Percentiles rank a stretch among this genome's conserved stretches.
phyloP scores from a whole-genome alignment of 2,797 vertebrate genomes.

The Bradypodion ventrale region DNA sequence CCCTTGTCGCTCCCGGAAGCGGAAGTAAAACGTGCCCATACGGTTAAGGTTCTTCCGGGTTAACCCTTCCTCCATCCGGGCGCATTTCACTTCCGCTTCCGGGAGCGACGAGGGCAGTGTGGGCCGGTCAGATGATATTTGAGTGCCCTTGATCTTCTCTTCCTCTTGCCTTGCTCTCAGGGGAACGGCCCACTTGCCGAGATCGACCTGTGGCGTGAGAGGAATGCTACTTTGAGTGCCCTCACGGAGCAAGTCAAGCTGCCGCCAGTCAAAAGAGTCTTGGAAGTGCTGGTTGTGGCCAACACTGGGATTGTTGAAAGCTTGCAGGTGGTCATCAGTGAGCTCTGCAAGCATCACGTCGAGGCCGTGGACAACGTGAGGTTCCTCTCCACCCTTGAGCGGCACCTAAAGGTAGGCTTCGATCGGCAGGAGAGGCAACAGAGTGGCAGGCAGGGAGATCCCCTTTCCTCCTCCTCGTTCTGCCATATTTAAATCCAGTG shows the following conservation, averaged over 20 bases:
- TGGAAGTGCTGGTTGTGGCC: constrained; percentile 79
- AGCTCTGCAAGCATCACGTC: constrained; percentile 79
- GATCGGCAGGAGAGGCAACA: accelerated
- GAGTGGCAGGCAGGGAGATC: accelerated
- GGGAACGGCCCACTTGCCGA: constrained; percentile 85
- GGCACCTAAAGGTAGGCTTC: constrained; percentile 84
- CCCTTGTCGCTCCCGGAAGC: too few species aligned
- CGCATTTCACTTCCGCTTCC: too few species aligned
- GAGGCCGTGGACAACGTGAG: constrained; percentile 85
- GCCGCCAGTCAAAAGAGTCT: constrained; percentile 81
- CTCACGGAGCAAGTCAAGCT: constrained; percentile 85
- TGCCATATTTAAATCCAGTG: too few species aligned
- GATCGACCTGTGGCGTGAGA: constrained; percentile 88
- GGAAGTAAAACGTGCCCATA: too few species aligned
- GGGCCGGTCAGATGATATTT: too few species aligned
- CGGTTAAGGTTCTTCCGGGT: too few species aligned
- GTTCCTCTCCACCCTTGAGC: constrained; percentile 86
- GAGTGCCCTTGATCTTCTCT: neutral
- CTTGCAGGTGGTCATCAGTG: constrained; percentile 75
- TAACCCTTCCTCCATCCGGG: too few species aligned
- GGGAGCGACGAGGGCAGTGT: too few species aligned
- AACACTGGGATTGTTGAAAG: constrained; percentile 73
- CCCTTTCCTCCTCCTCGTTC: too few species aligned
- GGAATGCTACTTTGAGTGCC: constrained; percentile 77
- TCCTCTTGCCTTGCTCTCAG: constrained; percentile 61